Conservation (phyloP, 2,113 vertebrate genomes). For the Rhynchopsitta pachyrhyncha region DNA sequence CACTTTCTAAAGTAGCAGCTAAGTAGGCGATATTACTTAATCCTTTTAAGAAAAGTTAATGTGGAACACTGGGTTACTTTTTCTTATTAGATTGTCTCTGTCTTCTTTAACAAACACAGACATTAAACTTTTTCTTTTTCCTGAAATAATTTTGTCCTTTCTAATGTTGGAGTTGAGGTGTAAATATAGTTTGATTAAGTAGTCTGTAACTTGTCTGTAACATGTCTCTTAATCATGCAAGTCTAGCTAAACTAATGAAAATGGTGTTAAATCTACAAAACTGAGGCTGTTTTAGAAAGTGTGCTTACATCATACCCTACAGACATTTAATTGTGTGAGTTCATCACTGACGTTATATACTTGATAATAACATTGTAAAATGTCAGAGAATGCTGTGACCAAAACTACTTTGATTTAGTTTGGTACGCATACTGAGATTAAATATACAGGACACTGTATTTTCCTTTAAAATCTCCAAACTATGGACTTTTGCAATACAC, state of each 20-base stretch:
- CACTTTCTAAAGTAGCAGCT: not conserved
- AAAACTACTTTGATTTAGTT: slow-evolving; percentile 75
- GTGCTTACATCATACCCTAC: slow-evolving; percentile 80
- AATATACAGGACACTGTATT: not conserved
- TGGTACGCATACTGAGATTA: slow-evolving; percentile 41
- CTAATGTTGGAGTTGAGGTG: not conserved
- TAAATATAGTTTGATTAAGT: not conserved
- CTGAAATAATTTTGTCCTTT: not conserved
- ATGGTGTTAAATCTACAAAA: not conserved
- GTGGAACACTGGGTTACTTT: not conserved
- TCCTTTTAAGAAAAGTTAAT: not conserved
- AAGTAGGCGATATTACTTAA: not conserved
- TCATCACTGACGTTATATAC: slow-evolving; percentile 61
- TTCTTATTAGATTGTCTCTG: not conserved
- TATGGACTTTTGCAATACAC: not conserved
- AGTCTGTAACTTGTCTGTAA: not conserved
- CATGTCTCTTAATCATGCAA: not conserved
- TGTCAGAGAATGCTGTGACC: slow-evolving; percentile 68
- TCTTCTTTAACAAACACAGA: not conserved
- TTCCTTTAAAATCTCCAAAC: not conserved
- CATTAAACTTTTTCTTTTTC: not conserved
- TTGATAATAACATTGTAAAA: slow-evolving; percentile 45
- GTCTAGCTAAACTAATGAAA: not conserved
- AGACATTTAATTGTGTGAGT: slow-evolving; percentile 71
- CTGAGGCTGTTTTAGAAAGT: not conserved